phyloP scores from a whole-genome alignment of 2,888 invertebrate genomes.

The Empis livida region DNA sequence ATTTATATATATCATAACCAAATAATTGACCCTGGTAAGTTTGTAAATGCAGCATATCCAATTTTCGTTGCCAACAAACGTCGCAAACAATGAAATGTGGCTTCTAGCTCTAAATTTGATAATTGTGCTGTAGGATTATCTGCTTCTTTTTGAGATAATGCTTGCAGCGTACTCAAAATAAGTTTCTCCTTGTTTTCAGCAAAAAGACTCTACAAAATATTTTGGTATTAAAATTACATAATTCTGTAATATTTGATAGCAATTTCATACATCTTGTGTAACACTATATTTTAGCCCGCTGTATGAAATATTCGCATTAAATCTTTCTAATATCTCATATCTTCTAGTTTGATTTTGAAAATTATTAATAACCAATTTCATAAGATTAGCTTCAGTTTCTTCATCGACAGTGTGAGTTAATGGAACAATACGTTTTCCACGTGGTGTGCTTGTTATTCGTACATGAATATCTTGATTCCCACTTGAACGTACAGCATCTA shows the following conservation, averaged over 20 bases:
- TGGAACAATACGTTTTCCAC: slow-evolving; percentile 82
- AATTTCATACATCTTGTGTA: slow-evolving; percentile 79
- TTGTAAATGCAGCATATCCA: slow-evolving; percentile 92
- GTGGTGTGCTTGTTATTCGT: slow-evolving; percentile 67
- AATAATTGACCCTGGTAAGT: slow-evolving; percentile 56
- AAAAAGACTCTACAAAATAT: slow-evolving; percentile 69
- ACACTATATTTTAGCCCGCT: slow-evolving; percentile 93
- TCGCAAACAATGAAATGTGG: slow-evolving; percentile 88
- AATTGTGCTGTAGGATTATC: slow-evolving; percentile 45
- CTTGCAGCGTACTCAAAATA: slow-evolving; percentile 79
- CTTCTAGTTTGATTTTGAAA: slow-evolving; percentile 41
- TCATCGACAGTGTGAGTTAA: slow-evolving; percentile 85
- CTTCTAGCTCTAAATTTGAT: slow-evolving; percentile 67
- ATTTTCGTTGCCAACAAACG: slow-evolving; percentile 94
- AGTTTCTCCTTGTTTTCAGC: slow-evolving; percentile 97
- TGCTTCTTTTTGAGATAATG: slow-evolving; percentile 60
- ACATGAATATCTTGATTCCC: slow-evolving; percentile 96
- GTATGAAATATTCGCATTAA: slow-evolving; percentile 96
- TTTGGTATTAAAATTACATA: too few relatives aligned
- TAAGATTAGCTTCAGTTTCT: slow-evolving; percentile 84
- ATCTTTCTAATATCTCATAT: slow-evolving; percentile 77
- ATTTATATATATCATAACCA: neutral
- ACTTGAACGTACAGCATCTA: slow-evolving; percentile 93
- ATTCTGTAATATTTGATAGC: neutral
- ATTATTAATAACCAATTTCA: slow-evolving; percentile 44